Evolutionary conservation across 2,797 vertebrate species (phyloP).

Genomic region (Sus cebifrons): DNA sequence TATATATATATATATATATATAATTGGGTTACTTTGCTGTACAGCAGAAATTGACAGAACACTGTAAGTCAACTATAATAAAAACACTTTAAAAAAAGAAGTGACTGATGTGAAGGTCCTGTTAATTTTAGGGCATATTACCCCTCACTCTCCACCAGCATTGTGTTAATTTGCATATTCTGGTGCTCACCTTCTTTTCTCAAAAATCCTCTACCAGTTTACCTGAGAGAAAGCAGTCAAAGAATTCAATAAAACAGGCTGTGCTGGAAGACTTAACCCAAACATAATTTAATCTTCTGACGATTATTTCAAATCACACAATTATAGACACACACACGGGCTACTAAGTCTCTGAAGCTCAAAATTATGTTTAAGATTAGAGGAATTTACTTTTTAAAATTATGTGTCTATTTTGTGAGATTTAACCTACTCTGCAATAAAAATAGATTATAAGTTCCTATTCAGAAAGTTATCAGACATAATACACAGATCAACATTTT

Average conservation of each 20-base stretch:
- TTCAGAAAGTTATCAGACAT: conserved; percentile 36
- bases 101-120: neutral
- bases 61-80: neutral
- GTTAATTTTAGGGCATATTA: neutral
- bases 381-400: conserved; percentile 51
- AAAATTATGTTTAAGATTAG: conserved; percentile 51
- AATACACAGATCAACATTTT: conserved; percentile 43
- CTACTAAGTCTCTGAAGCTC: conserved; percentile 18
- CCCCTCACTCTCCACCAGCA: neutral
- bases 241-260: neutral
- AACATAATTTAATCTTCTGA: conserved; percentile 61
- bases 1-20: too few relatives aligned
- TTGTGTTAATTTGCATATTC: neutral
- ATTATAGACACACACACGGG: conserved; percentile 23
- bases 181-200: conserved; percentile 17
- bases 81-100: conserved; percentile 11
- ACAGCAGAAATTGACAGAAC: too few relatives aligned
- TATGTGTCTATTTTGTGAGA: neutral
- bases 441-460: conserved; percentile 7
- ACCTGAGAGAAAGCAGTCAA: conserved; percentile 11
- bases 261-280: conserved; percentile 39
- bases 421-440: conserved; percentile 11
- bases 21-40: too few relatives aligned
- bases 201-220: conserved; percentile 16
- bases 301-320: conserved; percentile 31